Percentiles rank a stretch among this genome's conserved stretches.
Evolutionary conservation across 2,797 vertebrate genomes (phyloP).

Genomic region (Amniataba percoides): DNA sequence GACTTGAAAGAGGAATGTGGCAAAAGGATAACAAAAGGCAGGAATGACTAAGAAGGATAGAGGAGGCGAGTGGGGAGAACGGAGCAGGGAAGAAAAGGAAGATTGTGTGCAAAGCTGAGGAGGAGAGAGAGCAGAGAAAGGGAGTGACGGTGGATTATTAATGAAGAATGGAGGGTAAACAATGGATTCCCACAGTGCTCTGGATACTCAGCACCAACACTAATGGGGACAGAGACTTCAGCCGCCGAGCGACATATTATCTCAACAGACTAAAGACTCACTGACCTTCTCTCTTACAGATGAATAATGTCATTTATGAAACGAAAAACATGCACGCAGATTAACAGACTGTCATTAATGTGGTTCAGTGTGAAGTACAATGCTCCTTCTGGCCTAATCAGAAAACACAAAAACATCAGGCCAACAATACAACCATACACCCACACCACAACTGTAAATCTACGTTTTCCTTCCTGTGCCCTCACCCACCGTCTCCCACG

Average conservation of each 20-base stretch:
- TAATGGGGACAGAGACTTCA: slow-evolving; percentile 61
- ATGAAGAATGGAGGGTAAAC: slow-evolving; percentile 68
- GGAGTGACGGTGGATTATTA: slow-evolving; percentile 72
- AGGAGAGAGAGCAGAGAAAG: slow-evolving; percentile 54
- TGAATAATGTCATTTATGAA: slow-evolving; percentile 39
- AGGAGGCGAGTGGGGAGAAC: slow-evolving; percentile 47
- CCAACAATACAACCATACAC: slow-evolving; percentile 43
- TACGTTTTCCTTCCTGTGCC: slow-evolving; percentile 55
- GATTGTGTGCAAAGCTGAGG: slow-evolving; percentile 49
- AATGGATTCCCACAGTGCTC: slow-evolving; percentile 68
- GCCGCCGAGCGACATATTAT: slow-evolving; percentile 51
- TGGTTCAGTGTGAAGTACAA: slow-evolving; percentile 29
- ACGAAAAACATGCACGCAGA: slow-evolving; percentile 10
- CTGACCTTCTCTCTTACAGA: slow-evolving; percentile 4
- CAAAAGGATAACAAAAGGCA: slow-evolving; percentile 67
- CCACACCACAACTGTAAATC: slow-evolving; percentile 45
- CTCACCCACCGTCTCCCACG: slow-evolving; percentile 46
- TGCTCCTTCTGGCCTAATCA: not conserved
- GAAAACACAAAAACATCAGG: slow-evolving; percentile 29
- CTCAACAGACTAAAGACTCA: slow-evolving; percentile 25
- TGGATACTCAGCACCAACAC: slow-evolving; percentile 34
- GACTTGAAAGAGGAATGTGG: slow-evolving; percentile 69
- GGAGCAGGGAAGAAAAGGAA: slow-evolving; percentile 50
- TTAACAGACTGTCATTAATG: slow-evolving; percentile 27
- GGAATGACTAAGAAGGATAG: slow-evolving; percentile 67